Base-by-base conservation (phyloP, 2,888 invertebrate genomes). In the Hirudinaria manillensis region DNA sequence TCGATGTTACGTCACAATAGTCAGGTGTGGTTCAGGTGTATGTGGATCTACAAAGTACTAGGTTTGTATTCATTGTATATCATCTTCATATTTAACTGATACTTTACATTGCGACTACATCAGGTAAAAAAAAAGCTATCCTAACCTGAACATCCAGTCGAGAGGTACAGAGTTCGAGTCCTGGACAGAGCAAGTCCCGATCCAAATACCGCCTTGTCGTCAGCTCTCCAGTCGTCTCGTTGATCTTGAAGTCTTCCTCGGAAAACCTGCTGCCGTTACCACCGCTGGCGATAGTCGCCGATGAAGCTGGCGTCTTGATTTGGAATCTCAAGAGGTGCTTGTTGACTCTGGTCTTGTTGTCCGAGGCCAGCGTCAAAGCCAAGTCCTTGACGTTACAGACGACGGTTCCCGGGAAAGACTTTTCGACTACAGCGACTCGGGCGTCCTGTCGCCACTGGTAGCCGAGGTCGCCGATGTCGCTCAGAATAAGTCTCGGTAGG, bases 281-380 rank as follows among this genome's bases (percentile, higher is more conserved):
- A 29, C 24, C 19, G 21, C 61, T 61, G 10, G 56, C 56, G 3
- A 21, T 16, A 10, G 45, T 45, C 24, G 61, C 24, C 13, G 7
- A 19, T 61, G 61, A 61, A 32, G 32, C n/a, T 2, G n/a, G 10
- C n/a, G 29, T 4, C n/a, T 34, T 34, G 68, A 68, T 68, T 13
- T 6, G 32, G 36, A 68, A 68, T 68, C 68, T 68, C 36, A 68
- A 68, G 21, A 68, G 36, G n/a, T 68, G 68, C 32, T 68, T n/a
- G 16, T 68, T 32, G 34, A 6, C 34, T 34, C n/a, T n/a, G 6
- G 68, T 34, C 24, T 27, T 24, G 10, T 24, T 24, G 16, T 32
- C 34, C 21, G 68, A 24, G 7, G 68, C 68, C 68, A 68, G 34
- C 4, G n/a, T 68, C 27, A 68, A 19, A 68, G 68, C 68, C 10